Conservation (phyloP, 2,888 invertebrate genomes). For the Conchocele bisecta region DNA sequence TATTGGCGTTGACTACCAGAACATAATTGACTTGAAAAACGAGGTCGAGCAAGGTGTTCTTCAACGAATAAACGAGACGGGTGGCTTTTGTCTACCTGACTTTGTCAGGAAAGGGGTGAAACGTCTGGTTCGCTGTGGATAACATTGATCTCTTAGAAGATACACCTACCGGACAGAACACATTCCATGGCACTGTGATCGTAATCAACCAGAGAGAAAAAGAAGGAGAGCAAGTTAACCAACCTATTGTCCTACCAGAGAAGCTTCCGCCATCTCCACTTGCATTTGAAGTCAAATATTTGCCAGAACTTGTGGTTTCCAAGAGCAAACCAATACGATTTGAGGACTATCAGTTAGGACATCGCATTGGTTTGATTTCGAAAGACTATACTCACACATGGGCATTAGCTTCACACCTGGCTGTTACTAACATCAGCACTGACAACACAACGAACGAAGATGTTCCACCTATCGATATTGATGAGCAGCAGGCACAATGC, state of each 20-base stretch:
- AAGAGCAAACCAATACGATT: too few species aligned
- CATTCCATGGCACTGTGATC: constrained; percentile 19
- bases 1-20: neutral
- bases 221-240: constrained; percentile 36
- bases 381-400: too few species aligned
- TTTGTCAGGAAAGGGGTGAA: too few species aligned
- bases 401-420: too few species aligned
- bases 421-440: too few species aligned
- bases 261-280: neutral
- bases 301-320: too few species aligned
- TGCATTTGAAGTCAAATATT: neutral
- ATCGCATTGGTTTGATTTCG: too few species aligned
- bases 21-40: constrained; percentile 13
- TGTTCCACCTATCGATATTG: too few species aligned
- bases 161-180: constrained; percentile 11
- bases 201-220: constrained; percentile 27
- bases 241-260: constrained; percentile 34
- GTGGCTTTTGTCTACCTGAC: constrained; percentile 38
- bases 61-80: constrained; percentile 3
- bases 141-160: constrained; percentile 42
- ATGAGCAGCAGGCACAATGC: too few species aligned
- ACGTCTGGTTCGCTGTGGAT: constrained; percentile 45
- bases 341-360: too few species aligned
- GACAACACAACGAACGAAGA: too few species aligned
- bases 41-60: constrained; percentile 29